Evolutionary conservation across 2,888 invertebrate genomes (phyloP), one percentile per base, ranked within the genome.

Genomic region (Lissocephala sabroskyi): DNA sequence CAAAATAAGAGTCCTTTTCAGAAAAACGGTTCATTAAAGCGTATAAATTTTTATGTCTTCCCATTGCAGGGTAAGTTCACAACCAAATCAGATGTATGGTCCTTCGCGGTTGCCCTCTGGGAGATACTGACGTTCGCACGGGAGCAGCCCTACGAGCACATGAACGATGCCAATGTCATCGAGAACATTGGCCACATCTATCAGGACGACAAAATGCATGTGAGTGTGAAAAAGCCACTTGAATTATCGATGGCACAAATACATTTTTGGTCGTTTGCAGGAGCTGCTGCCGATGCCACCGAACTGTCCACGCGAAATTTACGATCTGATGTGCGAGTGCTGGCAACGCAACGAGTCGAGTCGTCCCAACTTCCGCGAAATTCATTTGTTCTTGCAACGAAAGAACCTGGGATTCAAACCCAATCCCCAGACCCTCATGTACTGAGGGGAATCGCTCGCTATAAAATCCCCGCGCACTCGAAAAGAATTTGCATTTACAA

Each of bases 101-200:
- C 94, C 45, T 95, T 94, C 81, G 95, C 93, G 36, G 93, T 95
- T 49, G 91, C 94, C 41, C 86, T 95, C 57, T 95, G 94, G 94
- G 95, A 95, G 85, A 90, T 95, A 62, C 86, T 95, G 79, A 93
- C 92, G 30, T 92, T 92, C 83, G 93, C 94, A 39, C 86, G 92
- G 44, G 91, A 92, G 76, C 93, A 93, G 80, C 95, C 95, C 5
- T 95, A 90, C 83, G 91, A 92, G 75, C 89, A 91, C 67, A 86
- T 93, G 79, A 88, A 87, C 55, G 94, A 95, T 86, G 91, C 92
- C 78, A 90, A 91, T 82, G 90, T 95, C 65, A 90, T 95, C 65
- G 93, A 93, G 81, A 94, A 94, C 84, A 90, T 92, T 67, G 91
- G 91, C 67, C 90, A 90, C 83, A 91, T 90, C 84, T 93, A 92